phyloP scores from a whole-genome alignment of 2,113 vertebrate species.

The Grammomys surdaster region DNA sequence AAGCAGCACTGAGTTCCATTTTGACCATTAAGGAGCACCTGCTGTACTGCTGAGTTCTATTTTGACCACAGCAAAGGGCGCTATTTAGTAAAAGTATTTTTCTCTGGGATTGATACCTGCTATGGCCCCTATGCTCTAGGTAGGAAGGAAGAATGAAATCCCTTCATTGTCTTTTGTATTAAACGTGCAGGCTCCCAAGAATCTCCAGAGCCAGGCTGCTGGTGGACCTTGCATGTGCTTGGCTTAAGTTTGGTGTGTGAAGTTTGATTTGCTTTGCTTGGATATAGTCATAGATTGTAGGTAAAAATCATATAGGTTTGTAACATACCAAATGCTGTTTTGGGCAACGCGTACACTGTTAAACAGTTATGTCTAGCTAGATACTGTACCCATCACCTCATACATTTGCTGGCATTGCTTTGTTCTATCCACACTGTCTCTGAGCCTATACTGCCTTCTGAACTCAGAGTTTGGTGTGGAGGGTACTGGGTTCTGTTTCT shows the following conservation, averaged over 20 bases:
- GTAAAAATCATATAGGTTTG: not conserved
- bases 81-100: not conserved
- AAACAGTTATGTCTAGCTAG: not conserved
- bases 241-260: fast-evolving
- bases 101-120: fast-evolving
- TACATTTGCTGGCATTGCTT: not conserved
- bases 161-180: too few relatives aligned
- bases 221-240: not conserved
- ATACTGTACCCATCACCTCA: not conserved
- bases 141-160: too few relatives aligned
- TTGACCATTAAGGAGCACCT: fast-evolving
- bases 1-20: fast-evolving
- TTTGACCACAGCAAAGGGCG: not conserved
- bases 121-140: fast-evolving
- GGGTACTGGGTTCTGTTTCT: fast-evolving
- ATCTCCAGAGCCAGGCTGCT: not conserved
- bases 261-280: not conserved
- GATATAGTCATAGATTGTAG: not conserved
- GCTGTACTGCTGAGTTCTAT: not conserved
- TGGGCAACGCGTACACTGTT: not conserved
- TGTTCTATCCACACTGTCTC: fast-evolving
- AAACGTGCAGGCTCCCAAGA: too few relatives aligned
- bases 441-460: not conserved
- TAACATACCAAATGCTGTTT: not conserved
- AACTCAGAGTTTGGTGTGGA: not conserved